Evolutionary conservation across 1,140 invertebrate genomes (phyloP).

Genomic region (Aphaenogaster floridana): DNA sequence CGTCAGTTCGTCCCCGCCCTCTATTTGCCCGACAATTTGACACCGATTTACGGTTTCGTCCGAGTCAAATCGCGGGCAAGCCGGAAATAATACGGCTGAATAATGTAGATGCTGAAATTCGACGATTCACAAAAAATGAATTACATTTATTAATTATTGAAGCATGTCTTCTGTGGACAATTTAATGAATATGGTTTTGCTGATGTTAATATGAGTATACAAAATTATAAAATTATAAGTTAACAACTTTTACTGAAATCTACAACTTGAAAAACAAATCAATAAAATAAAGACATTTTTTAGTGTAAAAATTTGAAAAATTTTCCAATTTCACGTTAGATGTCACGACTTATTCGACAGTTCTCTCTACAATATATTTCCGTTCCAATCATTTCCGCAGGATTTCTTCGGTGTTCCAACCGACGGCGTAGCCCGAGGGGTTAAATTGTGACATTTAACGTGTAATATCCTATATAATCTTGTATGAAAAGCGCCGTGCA

Average conservation of each 20-base stretch:
- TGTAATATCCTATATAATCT: conserved; percentile 84
- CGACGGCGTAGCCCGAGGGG: conserved; percentile 54
- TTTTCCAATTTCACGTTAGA: background rate
- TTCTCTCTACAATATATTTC: conserved; percentile 9
- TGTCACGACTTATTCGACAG: conserved; percentile 18
- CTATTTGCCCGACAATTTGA: conserved; percentile 40
- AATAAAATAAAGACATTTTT: background rate
- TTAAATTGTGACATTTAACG: conserved; percentile 80
- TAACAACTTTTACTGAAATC: background rate
- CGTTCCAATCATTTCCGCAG: conserved; percentile 64
- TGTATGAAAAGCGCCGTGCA: conserved; percentile 80
- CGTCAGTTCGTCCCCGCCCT: conserved; percentile 37
- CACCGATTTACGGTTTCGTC: conserved; percentile 59
- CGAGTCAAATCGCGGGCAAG: conserved; percentile 41
- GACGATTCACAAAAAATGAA: background rate
- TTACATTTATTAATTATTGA: background rate
- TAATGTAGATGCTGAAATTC: conserved; percentile 9
- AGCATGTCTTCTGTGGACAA: background rate
- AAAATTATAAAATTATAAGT: background rate
- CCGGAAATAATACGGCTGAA: conserved; percentile 5
- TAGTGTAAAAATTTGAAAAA: background rate
- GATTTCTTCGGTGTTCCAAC: conserved; percentile 47
- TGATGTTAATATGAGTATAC: background rate
- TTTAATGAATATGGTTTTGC: background rate
- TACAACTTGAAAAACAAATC: background rate